Evolutionary conservation across 2,113 vertebrate genomes (phyloP), one percentile per base, ranked within the genome.

Genomic region (Centrocercus urophasianus): DNA sequence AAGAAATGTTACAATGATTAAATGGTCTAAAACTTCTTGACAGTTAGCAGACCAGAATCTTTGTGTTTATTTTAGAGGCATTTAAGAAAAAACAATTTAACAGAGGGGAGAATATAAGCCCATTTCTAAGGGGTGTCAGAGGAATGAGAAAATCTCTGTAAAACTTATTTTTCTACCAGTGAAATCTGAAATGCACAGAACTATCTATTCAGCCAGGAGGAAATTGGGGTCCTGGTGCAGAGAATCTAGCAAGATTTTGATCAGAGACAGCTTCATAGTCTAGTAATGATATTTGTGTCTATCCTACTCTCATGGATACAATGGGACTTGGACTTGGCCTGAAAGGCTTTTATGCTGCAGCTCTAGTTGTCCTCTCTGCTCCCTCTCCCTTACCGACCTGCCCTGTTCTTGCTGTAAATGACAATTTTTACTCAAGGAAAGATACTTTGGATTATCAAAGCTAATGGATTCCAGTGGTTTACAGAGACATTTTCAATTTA

Each of bases 1-100:
- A 89, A 57, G 30, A 93, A 63, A 11, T 50, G 6, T 87, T 91
- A 27, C 43, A 79, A 90, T 54, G 25, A 70, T 15, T 88, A 69
- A 69, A 43, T 88, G 19, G 86, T 88, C 57, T 60, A 70, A 79
- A 89, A 70, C 13, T 43, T 24, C 34, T 94, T 83, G 66, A 24
- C 59, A 79, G 10, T 65, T 52, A 76, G 42, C 25, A 92, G 25
- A 77, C 7, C 13, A 86, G 47, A 64, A 64, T 83, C 8, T 67
- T 2, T 65, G 36, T 19, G 5, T 1, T 10, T 38, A 10, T 15
- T 81, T 19, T 20, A 61, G 0, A 85, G 7, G 6, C 42, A 2
- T 47, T 66, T 64, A 14, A 45, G 43, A 74, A 0, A 38, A 38
- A 38, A 13, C 4, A 60, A 7, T 71, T 84, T 61, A 3, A 13